A percentile compares a stretch with the other conserved stretches of the same genome.
These are phyloP conservation scores for Atta cephalotes DNA, from an alignment of 1,140 invertebrate genomes.

Conservation along the genomic window DNA sequence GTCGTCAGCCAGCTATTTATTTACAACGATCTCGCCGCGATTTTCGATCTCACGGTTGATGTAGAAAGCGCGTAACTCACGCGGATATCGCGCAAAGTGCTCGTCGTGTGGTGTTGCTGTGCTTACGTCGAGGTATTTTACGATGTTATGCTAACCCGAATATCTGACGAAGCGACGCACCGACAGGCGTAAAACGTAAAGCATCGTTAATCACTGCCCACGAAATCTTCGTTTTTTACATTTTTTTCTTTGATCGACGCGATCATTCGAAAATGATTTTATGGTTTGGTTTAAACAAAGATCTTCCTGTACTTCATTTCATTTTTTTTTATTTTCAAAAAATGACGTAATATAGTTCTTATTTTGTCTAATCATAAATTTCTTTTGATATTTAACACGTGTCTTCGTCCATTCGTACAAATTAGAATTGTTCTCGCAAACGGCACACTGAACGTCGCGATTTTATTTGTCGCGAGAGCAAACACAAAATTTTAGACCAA, in stretches of 20 bases:
- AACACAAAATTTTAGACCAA: background rate
- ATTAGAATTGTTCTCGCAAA: background rate
- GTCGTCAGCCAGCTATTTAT: conserved; percentile 68
- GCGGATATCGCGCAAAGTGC: conserved; percentile 57
- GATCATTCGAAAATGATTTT: conserved; percentile 35
- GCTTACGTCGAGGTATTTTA: conserved; percentile 75
- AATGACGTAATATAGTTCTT: background rate
- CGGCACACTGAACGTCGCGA: background rate
- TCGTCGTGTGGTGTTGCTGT: conserved; percentile 44
- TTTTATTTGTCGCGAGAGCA: background rate
- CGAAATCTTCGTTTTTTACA: conserved; percentile 29
- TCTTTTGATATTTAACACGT: background rate
- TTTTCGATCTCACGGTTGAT: conserved; percentile 67
- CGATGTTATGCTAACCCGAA: conserved; percentile 78
- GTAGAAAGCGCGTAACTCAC: conserved; percentile 54
- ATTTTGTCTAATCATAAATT: background rate
- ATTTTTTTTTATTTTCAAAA: background rate
- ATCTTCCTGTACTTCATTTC: background rate
- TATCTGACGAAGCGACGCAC: conserved; percentile 66
- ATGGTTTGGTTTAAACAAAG: conserved; percentile 28
- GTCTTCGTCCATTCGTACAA: background rate
- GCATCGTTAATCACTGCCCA: conserved; percentile 66
- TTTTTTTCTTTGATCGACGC: conserved; percentile 8
- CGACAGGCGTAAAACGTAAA: conserved; percentile 62
- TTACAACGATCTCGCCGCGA: conserved; percentile 65